Conservation (phyloP, 2,113 vertebrate genomes). For the Pachycephala philippinensis region DNA sequence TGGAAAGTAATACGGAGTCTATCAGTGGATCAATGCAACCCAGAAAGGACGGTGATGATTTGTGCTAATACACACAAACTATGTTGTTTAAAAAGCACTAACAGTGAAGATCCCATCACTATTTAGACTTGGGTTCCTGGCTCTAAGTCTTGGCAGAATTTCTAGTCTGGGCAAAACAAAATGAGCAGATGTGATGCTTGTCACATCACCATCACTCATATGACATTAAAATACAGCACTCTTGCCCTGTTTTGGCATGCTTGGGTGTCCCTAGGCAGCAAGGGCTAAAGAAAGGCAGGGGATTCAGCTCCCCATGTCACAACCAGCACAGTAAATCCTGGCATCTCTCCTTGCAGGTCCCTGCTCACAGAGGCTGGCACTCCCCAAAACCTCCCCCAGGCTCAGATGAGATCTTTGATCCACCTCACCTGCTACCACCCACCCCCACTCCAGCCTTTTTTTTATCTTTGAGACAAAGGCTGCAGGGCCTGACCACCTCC, state of each 20-base stretch:
- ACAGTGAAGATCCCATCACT: not conserved
- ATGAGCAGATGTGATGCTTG: not conserved
- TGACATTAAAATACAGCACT: not conserved
- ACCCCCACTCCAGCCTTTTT: accelerated
- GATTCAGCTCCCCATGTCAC: not conserved
- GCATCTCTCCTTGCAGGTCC: not conserved
- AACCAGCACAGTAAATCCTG: not conserved
- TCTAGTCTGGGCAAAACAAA: not conserved
- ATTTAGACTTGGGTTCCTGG: not conserved
- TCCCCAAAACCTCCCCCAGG: not conserved
- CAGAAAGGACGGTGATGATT: not conserved
- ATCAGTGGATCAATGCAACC: not conserved
- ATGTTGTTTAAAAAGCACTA: not conserved
- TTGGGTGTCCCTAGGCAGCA: not conserved
- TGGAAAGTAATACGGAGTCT: not conserved
- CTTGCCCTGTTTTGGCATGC: not conserved
- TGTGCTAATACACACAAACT: not conserved
- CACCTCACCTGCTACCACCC: not conserved
- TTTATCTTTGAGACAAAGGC: not conserved
- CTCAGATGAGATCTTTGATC: not conserved
- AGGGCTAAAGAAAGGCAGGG: not conserved
- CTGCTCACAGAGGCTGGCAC: not conserved
- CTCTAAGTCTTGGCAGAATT: not conserved
- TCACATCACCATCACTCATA: not conserved
- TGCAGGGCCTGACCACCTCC: not conserved